Base-by-base conservation (phyloP, 2,888 invertebrate genomes). In the Drosophila robusta region DNA sequence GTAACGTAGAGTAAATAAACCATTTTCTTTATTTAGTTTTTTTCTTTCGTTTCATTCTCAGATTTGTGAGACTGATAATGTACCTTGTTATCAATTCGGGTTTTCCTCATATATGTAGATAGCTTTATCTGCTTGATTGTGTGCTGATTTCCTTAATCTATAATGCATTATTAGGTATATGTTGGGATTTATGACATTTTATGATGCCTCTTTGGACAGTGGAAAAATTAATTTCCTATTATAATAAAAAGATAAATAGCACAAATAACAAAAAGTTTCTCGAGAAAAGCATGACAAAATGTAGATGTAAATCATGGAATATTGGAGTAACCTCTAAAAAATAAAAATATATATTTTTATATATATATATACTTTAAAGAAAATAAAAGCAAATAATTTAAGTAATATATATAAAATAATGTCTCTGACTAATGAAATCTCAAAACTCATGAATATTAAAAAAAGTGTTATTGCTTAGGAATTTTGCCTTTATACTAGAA, bases 61-160 rank as follows among this genome's bases (percentile, higher is more conserved):
- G 12, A 34, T 11, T 4, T 12, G 34, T 34, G 4, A 4, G 4
- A 34, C 11, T 32, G 34, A 12, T 4, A 11, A 12, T 34, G 2
- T 9, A 9, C 29, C 14, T 22, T 16, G 24, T 11, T 18, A 36
- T 16, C 39, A 39, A 42, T 11, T 29, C 5, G 9, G 16, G 9
- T 1, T 39, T 24, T 26, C 42, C 32, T 18, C 14, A 41, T 24
- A 29, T 49, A 41, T 42, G 39, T 18, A 29, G 39, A 45, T 46
- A 36, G 36, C 62, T 46, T 34, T 67, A 56, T 47, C 46, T 38
- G n/a, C 1, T 18, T 18, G 42, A 44, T 52, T 47, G n/a, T 34
- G 11, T 26, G 6, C 12, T 47, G 56, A 57, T 54, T 45, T 26
- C 5, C 3, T 8, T 61, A 41, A 47, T 45, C 41, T 44, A 9